Evolutionary conservation across 1,140 invertebrate genomes (phyloP), one percentile per base, ranked within the genome.

Genomic region (Lordiphosa mommai): DNA sequence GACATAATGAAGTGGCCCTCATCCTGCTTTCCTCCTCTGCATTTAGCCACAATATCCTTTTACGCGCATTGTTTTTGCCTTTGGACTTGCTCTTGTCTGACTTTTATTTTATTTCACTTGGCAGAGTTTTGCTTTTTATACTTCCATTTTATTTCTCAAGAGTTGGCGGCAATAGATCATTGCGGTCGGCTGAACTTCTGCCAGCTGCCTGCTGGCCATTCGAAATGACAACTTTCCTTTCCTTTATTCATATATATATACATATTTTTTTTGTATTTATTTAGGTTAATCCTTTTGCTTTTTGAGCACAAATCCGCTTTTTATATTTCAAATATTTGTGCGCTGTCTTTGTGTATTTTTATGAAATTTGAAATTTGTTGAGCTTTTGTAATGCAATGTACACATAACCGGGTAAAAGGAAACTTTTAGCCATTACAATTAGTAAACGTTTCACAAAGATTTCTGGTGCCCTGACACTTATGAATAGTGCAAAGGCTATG

Each of bases 211-310:
- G 32, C 38, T 37, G 13, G 37, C 16, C 27, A 80, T 80, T 71
- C 51, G 60, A 71, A 67, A 72, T 80, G 76, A 50, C 76, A 73
- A 59, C 20, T 23, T 71, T 70, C 33, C 43, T 61, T 46, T 32
- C n/a, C 49, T 46, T 10, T 30, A 40, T 52, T 80, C 57, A 66
- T 61, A 82, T 72, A 82, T 74, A 74, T 64, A 67, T 65, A 68
- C 76, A 80, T 40, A 63, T 66, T 72, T 63, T 82, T 82, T 23
- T 82, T 84, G 40, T 84, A 59, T 84, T 82, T 82, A 82, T 82
- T 82, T 80, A 82, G 77, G 71, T 76, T 82, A 82, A 82, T 82
- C 77, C 77, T 72, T 63, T 53, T 23, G 10, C 38, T 50, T 50
- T 60, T 23, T 36, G 12, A 36, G 34, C 49, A 47, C 66, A 79